Conservation (phyloP, 2,888 invertebrate species). For the Aphrophora alni region DNA sequence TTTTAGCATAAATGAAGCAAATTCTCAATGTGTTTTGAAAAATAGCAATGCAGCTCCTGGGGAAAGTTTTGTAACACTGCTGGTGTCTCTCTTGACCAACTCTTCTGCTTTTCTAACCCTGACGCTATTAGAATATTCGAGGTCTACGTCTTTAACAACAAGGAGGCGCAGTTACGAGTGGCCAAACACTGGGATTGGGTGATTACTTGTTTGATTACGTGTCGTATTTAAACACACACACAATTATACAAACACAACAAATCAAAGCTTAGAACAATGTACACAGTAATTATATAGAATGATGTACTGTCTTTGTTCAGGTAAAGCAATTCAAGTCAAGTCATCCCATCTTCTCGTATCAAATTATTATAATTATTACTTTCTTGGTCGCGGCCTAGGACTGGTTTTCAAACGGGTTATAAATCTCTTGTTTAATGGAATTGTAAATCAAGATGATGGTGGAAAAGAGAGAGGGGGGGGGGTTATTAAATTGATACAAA, state of each 20-base stretch:
- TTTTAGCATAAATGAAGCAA: too few relatives aligned
- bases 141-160: too few relatives aligned
- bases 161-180: too few relatives aligned
- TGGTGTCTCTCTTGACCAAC: too few relatives aligned
- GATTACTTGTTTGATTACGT: too few relatives aligned
- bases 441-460: slow-evolving; percentile 6
- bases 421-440: neutral
- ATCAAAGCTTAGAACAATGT: neutral
- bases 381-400: neutral
- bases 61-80: too few relatives aligned
- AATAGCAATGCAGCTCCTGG: too few relatives aligned
- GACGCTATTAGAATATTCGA: too few relatives aligned
- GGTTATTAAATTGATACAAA: neutral
- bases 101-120: too few relatives aligned
- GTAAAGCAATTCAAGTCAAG: neutral
- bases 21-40: too few relatives aligned
- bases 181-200: too few relatives aligned
- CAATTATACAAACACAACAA: neutral
- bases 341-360: neutral
- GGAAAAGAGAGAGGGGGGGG: neutral
- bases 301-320: neutral
- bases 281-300: neutral
- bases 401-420: neutral
- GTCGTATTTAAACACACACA: neutral
- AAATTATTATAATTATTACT: neutral